Evolutionary conservation across 1,140 invertebrate species (phyloP).

Genomic region (Hesperophylax magnus): DNA sequence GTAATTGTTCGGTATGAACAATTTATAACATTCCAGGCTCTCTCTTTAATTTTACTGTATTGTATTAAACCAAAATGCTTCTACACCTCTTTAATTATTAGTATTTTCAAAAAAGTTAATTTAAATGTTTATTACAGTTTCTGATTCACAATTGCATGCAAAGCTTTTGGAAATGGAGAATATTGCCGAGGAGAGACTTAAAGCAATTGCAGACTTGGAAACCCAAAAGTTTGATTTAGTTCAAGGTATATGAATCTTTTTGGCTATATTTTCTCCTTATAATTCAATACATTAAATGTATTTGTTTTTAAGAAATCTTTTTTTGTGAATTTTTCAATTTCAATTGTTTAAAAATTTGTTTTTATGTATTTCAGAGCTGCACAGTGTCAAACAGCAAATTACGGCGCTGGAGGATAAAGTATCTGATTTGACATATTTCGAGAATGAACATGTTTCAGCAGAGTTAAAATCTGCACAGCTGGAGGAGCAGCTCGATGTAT

Average conservation of each 20-base stretch:
- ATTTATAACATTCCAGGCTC: too few species aligned
- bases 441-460: slow-evolving; percentile 75
- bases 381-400: slow-evolving; percentile 72
- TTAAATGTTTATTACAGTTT: slow-evolving; percentile 61
- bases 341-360: slow-evolving; percentile 8
- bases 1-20: too few species aligned
- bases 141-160: slow-evolving; percentile 67
- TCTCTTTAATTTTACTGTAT: too few species aligned
- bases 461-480: slow-evolving; percentile 81
- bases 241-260: slow-evolving; percentile 68
- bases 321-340: not conserved
- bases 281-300: not conserved
- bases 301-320: not conserved
- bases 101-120: not conserved
- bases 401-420: slow-evolving; percentile 74
- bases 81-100: not conserved
- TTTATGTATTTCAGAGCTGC: slow-evolving; percentile 72
- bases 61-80: too few species aligned
- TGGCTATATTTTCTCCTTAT: not conserved
- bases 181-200: slow-evolving; percentile 69
- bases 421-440: slow-evolving; percentile 71
- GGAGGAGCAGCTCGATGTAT: slow-evolving; percentile 76
- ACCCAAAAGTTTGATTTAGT: slow-evolving; percentile 78
- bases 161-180: slow-evolving; percentile 70
- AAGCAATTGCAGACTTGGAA: slow-evolving; percentile 75